Base-by-base conservation (phyloP, 2,888 invertebrate species). In the Agonum fuliginosum region DNA sequence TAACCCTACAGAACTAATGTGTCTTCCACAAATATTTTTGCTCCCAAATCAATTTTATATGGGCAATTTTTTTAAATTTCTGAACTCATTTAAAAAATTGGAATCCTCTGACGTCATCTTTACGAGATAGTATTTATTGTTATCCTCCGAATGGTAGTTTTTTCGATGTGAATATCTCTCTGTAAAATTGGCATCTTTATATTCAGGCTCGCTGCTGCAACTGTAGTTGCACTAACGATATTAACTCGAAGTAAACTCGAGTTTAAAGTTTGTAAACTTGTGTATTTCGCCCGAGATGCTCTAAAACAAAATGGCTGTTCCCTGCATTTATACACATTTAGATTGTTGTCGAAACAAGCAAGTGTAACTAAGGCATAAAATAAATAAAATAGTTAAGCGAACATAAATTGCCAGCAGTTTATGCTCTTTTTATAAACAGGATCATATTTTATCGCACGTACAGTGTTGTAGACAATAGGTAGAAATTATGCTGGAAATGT, bases 291-390 rank as follows among this genome's bases (percentile, higher is more conserved):
- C 58, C 58, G 58, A 62, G 58, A 62, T 17, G 27, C 30, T 30
- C 58, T 62, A 30, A 62, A 62, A 62, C 58, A 62, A 62, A 62
- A 62, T 62, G 58, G 58, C 58, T 62, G 34, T 62, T 62, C 58
- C 14, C 58, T 62, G 58, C 34, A 30, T 62, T 62, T 62, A 62
- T 62, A 62, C 58, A 30, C 58, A 62, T 62, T 62, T 62, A 62
- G 58, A 62, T 62, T 62, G 58, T 62, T 62, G 58, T 62, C 58
- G 58, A 62, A 62, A 62, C 58, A 62, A 62, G 58, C 58, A 62
- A 5, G 8, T 27, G 30, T 62, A 62, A 62, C 34, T 62, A 62
- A 62, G 20, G 30, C 58, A 30, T 62, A 27, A 27, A 14, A 62
- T 62, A 62, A 62, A 62, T 24, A 20, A 62, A 62, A 62, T 24